phyloP scores from a whole-genome alignment of 2,888 invertebrate species.

The Drosophila villosipedis region DNA sequence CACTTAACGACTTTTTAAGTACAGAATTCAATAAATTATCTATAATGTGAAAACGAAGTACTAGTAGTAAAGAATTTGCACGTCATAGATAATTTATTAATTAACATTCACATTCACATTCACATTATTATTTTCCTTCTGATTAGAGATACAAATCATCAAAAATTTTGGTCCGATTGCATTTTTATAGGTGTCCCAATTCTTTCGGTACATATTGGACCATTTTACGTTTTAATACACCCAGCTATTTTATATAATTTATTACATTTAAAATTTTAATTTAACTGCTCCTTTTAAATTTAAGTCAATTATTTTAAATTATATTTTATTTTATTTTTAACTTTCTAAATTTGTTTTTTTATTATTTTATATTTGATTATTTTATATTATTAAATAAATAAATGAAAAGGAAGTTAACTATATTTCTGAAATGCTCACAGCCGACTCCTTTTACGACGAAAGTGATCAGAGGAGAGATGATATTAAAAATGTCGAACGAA shows the following conservation, averaged over 20 bases:
- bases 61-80: background rate
- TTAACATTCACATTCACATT: background rate
- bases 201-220: background rate
- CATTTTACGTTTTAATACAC: background rate
- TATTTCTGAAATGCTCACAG: background rate
- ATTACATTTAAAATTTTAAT: background rate
- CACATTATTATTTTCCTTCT: background rate
- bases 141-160: background rate
- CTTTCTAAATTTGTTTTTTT: background rate
- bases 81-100: background rate
- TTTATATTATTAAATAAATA: background rate
- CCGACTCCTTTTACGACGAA: too few species aligned
- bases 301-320: background rate
- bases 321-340: background rate
- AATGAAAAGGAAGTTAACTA: background rate
- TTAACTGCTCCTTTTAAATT: background rate
- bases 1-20: constrained; percentile 7
- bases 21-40: background rate
- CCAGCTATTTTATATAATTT: background rate
- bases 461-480: background rate
- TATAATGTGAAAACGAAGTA: background rate
- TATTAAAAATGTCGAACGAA: background rate
- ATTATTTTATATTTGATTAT: too few species aligned
- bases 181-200: background rate
- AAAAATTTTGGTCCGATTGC: background rate